These are phyloP conservation scores for Drosophila nikananu DNA, from an alignment of 1,140 invertebrate species.

Conservation along the genomic window DNA sequence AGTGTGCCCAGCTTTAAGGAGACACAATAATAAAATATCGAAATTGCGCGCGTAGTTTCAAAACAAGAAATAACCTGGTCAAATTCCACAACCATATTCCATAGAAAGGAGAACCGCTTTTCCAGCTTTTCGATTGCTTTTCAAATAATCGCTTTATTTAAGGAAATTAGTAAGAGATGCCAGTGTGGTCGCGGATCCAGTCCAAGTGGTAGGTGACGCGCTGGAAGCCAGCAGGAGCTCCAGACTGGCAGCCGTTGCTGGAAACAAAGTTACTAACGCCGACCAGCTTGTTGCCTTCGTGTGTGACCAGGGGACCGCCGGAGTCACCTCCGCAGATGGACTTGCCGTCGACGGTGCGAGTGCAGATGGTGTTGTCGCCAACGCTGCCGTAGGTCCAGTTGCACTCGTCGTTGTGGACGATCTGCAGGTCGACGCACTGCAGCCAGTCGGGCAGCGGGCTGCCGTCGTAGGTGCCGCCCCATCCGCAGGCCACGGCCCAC, in stretches of 20 bases:
- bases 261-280: constrained; percentile 55
- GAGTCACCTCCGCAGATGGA: constrained; percentile 86
- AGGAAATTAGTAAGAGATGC: constrained; percentile 56
- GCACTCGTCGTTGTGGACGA: constrained; percentile 53
- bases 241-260: constrained; percentile 64
- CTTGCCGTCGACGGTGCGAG: constrained; percentile 54
- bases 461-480: constrained; percentile 56
- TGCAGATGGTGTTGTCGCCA: constrained; percentile 60
- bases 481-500: constrained; percentile 64
- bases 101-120: background rate
- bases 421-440: constrained; percentile 57
- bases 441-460: constrained; percentile 49
- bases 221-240: constrained; percentile 86
- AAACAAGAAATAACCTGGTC: background rate
- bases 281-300: constrained; percentile 51
- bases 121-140: background rate
- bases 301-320: constrained; percentile 86
- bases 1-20: constrained; percentile 1
- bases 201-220: constrained; percentile 86
- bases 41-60: background rate
- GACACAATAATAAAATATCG: background rate
- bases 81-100: background rate
- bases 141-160: constrained; percentile 22
- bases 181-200: constrained; percentile 86
- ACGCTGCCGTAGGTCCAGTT: constrained; percentile 30